Conservation (phyloP, 2,888 invertebrate species). For the Pseudeuparius sepicola region DNA sequence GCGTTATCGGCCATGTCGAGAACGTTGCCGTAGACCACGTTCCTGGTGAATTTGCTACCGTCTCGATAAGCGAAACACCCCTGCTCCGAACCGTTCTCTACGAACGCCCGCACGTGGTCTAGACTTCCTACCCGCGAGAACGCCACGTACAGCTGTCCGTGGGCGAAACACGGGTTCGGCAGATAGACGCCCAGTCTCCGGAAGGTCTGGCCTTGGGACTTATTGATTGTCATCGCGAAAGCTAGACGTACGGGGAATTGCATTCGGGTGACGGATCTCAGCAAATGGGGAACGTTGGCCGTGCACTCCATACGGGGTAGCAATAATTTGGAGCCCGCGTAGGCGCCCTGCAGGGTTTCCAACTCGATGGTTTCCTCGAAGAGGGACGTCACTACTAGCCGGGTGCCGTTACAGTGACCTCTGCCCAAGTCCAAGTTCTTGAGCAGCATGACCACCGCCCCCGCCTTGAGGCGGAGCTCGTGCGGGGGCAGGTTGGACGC, state of each 20-base stretch:
- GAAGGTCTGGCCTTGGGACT: constrained; percentile 23
- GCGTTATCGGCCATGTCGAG: too few species aligned
- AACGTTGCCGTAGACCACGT: too few species aligned
- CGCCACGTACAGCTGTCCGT: constrained; percentile 23
- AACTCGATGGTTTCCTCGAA: background rate
- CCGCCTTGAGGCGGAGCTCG: constrained; percentile 20
- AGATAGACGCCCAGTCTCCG: constrained; percentile 19
- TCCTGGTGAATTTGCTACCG: too few species aligned
- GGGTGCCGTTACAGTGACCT: constrained; percentile 23
- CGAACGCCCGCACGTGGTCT: too few species aligned
- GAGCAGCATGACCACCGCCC: constrained; percentile 23
- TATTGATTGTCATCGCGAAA: constrained; percentile 24
- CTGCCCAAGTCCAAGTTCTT: constrained; percentile 20
- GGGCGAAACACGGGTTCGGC: constrained; percentile 19
- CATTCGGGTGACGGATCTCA: constrained; percentile 12
- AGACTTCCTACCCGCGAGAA: constrained; percentile 19
- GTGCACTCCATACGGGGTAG: too few species aligned
- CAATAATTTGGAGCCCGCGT: too few species aligned
- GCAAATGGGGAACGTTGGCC: too few species aligned
- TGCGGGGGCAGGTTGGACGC: constrained; percentile 25
- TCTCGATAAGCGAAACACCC: too few species aligned
- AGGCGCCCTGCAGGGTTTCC: background rate
- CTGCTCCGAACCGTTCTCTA: too few species aligned
- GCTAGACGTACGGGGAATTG: constrained; percentile 23
- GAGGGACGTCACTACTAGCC: constrained; percentile 7